Evolutionary conservation across 2,888 invertebrate genomes (phyloP), one percentile per base, ranked within the genome.

Genomic region (Mechanitis mazaeus): DNA sequence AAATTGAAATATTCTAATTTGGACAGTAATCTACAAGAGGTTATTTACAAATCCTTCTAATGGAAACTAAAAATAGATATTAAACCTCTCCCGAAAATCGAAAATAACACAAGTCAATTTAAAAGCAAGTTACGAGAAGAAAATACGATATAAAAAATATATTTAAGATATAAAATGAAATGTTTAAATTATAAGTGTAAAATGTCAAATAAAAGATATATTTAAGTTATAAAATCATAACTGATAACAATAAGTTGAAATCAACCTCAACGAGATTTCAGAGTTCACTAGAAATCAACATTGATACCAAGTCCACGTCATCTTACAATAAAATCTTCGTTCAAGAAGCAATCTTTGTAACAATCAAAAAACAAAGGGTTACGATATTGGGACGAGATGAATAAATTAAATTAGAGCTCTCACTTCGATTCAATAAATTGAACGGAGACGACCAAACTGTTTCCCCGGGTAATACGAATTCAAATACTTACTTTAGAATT

Each of bases 351-450:
- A 67, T 66, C 63, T 66, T 60, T 60, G 58, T 67, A 60, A 68
- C 66, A 66, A 69, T 64, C 65, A 67, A 66, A 20, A 68, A 65
- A 69, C 68, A 69, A 68, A 67, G 64, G 64, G 55, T 64, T 62
- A 46, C 57, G 64, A 60, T 66, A 64, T 65, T 64, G 64, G 67
- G 56, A 56, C 47, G 53, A 61, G 64, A 68, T 66, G 63, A 68
- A 68, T 68, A 67, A 69, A 69, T 69, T 68, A 65, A 67, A 64
- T 63, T 46, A 59, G 55, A 60, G 54, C 60, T 50, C 53, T 57
- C 62, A 57, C 50, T 62, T 54, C 59, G 46, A 60, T 38, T 56
- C 53, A 3, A 47, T n/a, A 28, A 47, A 47, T 47, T 47, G 28
- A 50, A 50, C 50, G 11, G 28, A 31, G 28, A 31, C 31, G 31